Percentiles rank a stretch among this genome's conserved stretches.
Evolutionary conservation across 2,113 vertebrate species (phyloP).

Genomic region (Sinocyclocheilus rhinocerous): DNA sequence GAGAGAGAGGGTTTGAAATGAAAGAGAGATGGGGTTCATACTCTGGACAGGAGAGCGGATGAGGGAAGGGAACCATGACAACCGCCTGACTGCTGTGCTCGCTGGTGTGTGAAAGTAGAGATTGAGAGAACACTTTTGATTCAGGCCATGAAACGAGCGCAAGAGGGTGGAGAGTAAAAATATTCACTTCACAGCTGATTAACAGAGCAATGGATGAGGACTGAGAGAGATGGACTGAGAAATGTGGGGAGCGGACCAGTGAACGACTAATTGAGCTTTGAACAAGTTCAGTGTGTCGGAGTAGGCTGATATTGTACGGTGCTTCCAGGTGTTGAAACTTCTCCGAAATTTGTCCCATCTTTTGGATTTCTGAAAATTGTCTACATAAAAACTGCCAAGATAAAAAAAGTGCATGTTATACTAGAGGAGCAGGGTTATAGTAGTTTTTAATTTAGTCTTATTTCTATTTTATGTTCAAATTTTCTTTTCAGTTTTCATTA

Average conservation of each 20-base stretch:
- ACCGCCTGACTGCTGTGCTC: conserved; percentile 36
- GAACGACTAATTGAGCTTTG: not conserved
- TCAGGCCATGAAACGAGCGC: conserved; percentile 33
- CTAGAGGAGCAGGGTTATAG: not conserved
- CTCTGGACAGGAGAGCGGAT: not conserved
- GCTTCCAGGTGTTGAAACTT: not conserved
- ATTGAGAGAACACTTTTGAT: conserved; percentile 42
- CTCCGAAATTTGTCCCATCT: not conserved
- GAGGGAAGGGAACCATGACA: conserved; percentile 52
- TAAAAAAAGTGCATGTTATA: not conserved
- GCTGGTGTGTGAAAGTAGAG: conserved; percentile 36
- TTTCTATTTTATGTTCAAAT: not conserved
- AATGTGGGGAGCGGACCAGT: conserved; percentile 18
- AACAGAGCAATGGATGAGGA: conserved; percentile 11
- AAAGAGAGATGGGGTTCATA: not conserved
- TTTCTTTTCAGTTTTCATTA: not conserved
- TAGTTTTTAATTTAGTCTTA: not conserved
- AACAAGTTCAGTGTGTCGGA: not conserved
- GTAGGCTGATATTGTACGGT: not conserved
- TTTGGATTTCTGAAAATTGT: not conserved
- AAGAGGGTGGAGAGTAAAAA: conserved; percentile 47
- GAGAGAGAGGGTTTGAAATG: not conserved
- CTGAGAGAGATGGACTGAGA: conserved; percentile 5
- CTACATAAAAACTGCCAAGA: not conserved
- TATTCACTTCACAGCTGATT: conserved; percentile 56